Conservation (phyloP, 2,888 invertebrate species). For the Imbricaverruca yamaguchii region DNA sequence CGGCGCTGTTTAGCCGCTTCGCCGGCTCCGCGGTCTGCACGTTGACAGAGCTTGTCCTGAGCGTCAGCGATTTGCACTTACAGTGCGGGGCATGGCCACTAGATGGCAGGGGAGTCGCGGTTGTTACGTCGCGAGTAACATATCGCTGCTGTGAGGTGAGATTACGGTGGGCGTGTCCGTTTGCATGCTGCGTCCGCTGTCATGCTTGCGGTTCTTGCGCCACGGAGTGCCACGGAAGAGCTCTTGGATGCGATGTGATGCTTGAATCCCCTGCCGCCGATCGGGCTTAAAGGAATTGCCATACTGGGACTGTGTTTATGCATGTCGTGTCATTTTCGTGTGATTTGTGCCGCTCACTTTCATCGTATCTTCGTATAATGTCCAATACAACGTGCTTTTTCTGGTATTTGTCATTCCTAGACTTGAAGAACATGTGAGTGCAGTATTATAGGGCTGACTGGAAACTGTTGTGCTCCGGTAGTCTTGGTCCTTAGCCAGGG, state of each 20-base stretch:
- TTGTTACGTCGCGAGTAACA: too few relatives aligned
- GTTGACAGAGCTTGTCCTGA: too few relatives aligned
- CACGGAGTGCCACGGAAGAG: neutral
- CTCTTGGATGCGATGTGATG: too few relatives aligned
- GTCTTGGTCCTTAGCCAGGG: too few relatives aligned
- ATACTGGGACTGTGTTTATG: too few relatives aligned
- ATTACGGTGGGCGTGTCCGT: too few relatives aligned
- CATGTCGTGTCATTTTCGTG: neutral
- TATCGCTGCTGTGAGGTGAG: neutral
- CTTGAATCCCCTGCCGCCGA: too few relatives aligned
- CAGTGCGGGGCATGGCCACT: neutral
- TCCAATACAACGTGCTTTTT: conserved; percentile 1
- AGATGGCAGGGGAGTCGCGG: neutral
- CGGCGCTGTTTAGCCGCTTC: neutral
- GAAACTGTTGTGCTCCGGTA: too few relatives aligned
- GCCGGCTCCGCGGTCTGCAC: neutral
- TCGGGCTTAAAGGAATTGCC: too few relatives aligned
- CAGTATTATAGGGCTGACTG: too few relatives aligned
- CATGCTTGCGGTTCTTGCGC: neutral
- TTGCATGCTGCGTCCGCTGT: neutral
- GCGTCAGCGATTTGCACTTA: neutral
- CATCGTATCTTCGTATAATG: conserved; percentile 2
- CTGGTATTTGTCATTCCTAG: neutral
- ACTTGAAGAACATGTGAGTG: too few relatives aligned
- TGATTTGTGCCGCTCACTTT: neutral